A percentile compares a stretch with the other conserved stretches of the same genome.
Evolutionary conservation across 2,113 vertebrate species (phyloP).

Genomic region (Muntiacus muntjak): DNA sequence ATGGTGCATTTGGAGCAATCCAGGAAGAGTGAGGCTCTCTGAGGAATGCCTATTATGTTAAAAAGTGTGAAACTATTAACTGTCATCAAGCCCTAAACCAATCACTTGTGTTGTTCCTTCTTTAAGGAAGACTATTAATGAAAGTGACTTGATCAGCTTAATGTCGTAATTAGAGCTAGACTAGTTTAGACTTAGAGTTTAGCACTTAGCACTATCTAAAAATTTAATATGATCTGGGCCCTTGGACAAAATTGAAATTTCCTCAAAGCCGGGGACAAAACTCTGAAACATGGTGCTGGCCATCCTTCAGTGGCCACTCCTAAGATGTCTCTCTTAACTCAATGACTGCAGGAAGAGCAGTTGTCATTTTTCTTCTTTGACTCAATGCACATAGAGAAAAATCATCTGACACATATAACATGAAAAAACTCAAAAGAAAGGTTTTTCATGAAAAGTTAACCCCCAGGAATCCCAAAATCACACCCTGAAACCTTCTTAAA

Average conservation of each 20-base stretch:
- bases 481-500: background rate
- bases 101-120: background rate
- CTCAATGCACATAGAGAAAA: background rate
- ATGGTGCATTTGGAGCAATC: background rate
- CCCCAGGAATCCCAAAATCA: background rate
- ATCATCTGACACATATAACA: background rate
- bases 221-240: background rate
- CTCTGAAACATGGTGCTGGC: background rate
- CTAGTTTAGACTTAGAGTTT: background rate
- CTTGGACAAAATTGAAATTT: background rate
- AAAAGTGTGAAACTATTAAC: background rate
- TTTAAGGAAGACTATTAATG: background rate
- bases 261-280: background rate
- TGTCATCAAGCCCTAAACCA: background rate
- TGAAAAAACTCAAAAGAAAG: background rate
- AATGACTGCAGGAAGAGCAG: background rate
- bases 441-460: background rate
- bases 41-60: background rate
- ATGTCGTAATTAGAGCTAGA: background rate
- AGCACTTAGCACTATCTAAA: background rate
- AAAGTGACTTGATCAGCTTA: background rate
- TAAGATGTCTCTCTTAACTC: background rate
- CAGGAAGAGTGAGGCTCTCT: background rate
- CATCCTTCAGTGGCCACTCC: background rate
- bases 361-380: background rate